Base-by-base conservation (phyloP, 2,797 vertebrate genomes). In the Amblyopsis hoosieri region DNA sequence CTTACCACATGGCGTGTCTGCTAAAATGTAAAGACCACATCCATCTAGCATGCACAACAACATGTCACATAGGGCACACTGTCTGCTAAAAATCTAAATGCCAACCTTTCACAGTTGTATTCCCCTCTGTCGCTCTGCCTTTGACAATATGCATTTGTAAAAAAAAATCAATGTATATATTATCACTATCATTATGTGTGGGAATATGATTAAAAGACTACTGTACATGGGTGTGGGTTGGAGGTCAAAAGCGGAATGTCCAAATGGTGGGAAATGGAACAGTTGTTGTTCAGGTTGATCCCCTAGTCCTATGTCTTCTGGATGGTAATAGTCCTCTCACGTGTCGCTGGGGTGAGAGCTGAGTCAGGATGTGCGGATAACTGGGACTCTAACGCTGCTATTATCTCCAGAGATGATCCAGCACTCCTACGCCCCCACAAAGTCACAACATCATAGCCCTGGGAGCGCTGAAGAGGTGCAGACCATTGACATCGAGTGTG, bases 1-100 rank as follows among this genome's bases (percentile, higher is more conserved):
- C 33, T 23, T 37, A 37, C 54, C 42, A 60, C 60, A 23, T 9
- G 62, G 13, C 60, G 15, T 11, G 62, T 12, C 10, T 23, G 75
- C 84, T 71, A 81, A 77, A 83, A 75, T 81, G 65, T 70, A 71
- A 82, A 83, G 52, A 70, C 46, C 46, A 42, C 33, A 57, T 75
- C 67, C 69, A 60, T 74, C 72, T 78, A 61, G 23, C 65, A 49
- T 23, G 53, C 50, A 72, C 57, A 14, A 57, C 47, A 19, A 31
- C 51, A 42, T 64, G 64, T 76, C 71, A 71, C 53, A 46, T 33
- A 23, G 19, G 56, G 3, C 13, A 62, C 19, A 12, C 23, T 62
- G 66, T 72, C 78, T 62, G 51, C 6, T 14, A 67, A 52, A 66
- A 67, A 62, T 50, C 42, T 55, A 74, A 31, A 55, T 50, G 52